phyloP scores from a whole-genome alignment of 92 coral and sea anemone genomes.

The Siderastrea siderea region DNA sequence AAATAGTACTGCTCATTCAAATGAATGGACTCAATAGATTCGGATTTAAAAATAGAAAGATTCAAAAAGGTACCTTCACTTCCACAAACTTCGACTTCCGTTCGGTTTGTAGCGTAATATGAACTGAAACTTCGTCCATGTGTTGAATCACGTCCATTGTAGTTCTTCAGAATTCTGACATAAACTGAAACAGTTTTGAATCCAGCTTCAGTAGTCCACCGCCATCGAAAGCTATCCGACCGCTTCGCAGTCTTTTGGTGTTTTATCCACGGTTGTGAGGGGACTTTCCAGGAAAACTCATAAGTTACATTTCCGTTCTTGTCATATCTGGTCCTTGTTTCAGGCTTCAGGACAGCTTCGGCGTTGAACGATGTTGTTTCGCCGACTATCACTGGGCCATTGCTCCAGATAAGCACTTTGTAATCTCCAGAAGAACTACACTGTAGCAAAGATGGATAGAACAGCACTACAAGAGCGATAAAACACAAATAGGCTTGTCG shows the following conservation, averaged over 20 bases:
- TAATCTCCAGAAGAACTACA: slow-evolving; percentile 13
- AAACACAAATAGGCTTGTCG: not conserved
- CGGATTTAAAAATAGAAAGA: not conserved
- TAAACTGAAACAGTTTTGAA: slow-evolving; percentile 17
- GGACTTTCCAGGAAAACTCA: slow-evolving; percentile 31
- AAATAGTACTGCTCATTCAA: no score
- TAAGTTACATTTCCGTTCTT: not conserved
- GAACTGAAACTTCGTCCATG: not conserved
- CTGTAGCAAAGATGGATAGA: slow-evolving; percentile 5
- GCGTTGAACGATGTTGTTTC: slow-evolving; percentile 63
- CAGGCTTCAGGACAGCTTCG: slow-evolving; percentile 21
- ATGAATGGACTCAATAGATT: no score
- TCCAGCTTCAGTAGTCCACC: slow-evolving; percentile 13
- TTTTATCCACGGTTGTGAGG: slow-evolving; percentile 17
- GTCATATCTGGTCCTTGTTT: not conserved
- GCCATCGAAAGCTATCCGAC: slow-evolving; percentile 20
- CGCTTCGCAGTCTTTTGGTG: not conserved
- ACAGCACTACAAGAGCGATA: not conserved
- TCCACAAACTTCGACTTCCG: slow-evolving; percentile 1
- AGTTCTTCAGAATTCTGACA: slow-evolving; percentile 2
- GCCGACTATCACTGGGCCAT: slow-evolving; percentile 57
- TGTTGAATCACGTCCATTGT: not conserved
- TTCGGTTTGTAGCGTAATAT: slow-evolving; percentile 1
- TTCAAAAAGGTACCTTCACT: not conserved
- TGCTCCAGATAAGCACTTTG: slow-evolving; percentile 47